Conservation (phyloP, 2,888 invertebrate species). For the Noctua janthina region DNA sequence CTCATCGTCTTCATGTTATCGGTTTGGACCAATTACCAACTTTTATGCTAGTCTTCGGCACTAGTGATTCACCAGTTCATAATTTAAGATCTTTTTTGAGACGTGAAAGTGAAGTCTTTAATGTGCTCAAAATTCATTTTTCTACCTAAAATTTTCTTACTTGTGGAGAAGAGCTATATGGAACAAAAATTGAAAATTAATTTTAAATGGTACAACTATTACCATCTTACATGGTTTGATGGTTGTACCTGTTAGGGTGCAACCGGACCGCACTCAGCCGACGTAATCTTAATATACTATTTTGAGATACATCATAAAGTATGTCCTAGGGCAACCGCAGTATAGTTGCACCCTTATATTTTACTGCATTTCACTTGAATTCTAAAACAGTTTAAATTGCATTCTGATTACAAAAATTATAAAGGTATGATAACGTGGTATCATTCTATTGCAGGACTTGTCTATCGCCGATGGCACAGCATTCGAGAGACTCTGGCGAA, state of each 20-base stretch:
- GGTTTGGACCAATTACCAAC: not conserved
- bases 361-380: not conserved
- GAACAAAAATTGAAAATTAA: not conserved
- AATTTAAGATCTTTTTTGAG: not conserved
- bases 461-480: conserved; percentile 69
- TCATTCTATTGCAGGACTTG: conserved; percentile 68
- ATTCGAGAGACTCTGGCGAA: conserved; percentile 69
- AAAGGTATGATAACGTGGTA: not conserved
- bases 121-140: not conserved
- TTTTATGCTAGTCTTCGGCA: not conserved
- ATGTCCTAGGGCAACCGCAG: not conserved
- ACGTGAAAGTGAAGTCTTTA: not conserved
- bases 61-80: not conserved
- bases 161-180: not conserved
- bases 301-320: not conserved
- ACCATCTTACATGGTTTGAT: not conserved
- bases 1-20: not conserved
- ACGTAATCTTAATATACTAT: not conserved
- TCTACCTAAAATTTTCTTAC: not conserved
- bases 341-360: not conserved
- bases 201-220: not conserved
- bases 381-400: not conserved
- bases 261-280: no score
- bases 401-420: not conserved
- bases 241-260: not conserved